Base-by-base conservation (phyloP, 1,140 invertebrate genomes). In the Cryptotermes secundus region DNA sequence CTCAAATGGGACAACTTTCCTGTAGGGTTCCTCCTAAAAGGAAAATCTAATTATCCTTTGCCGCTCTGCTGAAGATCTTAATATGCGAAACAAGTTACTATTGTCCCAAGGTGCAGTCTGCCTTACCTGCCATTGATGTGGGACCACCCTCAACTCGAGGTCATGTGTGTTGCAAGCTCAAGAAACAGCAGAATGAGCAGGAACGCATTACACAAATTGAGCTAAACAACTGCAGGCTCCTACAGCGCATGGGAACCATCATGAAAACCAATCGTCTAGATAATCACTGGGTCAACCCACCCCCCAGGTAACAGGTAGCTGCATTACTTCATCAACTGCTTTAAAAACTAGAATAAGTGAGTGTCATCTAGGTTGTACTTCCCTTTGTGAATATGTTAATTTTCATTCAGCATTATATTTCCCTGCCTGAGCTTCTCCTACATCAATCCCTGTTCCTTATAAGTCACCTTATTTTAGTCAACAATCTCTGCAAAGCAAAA, bases 101-200 rank as follows among this genome's bases (percentile, higher is more conserved):
- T 59, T 59, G 4, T 4, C 59, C 45, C 35, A 82, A 93, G 92
- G 91, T 93, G 22, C 86, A 89, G 84, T 90, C 89, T 14, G 92
- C 92, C 0, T 86, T 90, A 22, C 92, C 93, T 0, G 91, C 90
- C 3, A 91, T 93, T n/a, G 92, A 93, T 87, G 90, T 88, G 31
- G 86, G 88, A 0, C 87, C 90, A 6, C 93, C 92, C 26, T 85
- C 89, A 0, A 85, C 87, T 45, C 87, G 91, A 34, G 89, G 89
- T 45, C 93, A 93, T 87, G 92, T 93, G 0, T 87, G 87, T 2
- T 86, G 90, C 34, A 93, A 93, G 88, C 86, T 92, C 42, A 93
- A 93, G 88, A 92, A 92, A 87, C 86, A 89, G 34, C 92, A 92
- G 87, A 90, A 89, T n/a, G 92, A 93, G 87, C 86, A 87, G 9